A percentile compares a stretch with the other conserved stretches of the same genome.
phyloP scores from a whole-genome alignment of 2,888 invertebrate genomes.

The Drosophila melanosoma region DNA sequence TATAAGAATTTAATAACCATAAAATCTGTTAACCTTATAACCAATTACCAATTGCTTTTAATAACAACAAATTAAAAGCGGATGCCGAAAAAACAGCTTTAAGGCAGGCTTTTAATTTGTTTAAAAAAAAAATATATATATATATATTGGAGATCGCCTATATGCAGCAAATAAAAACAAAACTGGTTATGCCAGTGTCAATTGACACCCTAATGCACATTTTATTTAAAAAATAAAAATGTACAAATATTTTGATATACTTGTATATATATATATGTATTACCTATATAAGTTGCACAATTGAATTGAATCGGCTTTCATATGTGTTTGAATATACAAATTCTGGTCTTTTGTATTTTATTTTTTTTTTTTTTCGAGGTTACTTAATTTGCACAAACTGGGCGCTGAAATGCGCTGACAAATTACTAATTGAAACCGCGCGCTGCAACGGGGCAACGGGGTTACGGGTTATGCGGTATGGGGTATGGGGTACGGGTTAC shows the following conservation, averaged over 20 bases:
- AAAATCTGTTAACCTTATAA: constrained; percentile 20
- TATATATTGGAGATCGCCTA: constrained; percentile 1
- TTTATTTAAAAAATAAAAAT: constrained; percentile 40
- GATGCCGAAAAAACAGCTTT: constrained; percentile 20
- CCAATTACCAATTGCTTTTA: background rate
- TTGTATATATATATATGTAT: background rate
- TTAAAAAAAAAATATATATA: background rate
- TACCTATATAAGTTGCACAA: constrained; percentile 45
- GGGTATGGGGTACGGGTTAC: constrained; percentile 8
- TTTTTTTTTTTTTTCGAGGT: constrained; percentile 22
- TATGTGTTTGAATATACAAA: constrained; percentile 18
- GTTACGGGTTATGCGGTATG: background rate
- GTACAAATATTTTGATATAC: background rate
- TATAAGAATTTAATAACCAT: background rate
- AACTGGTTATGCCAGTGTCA: constrained; percentile 15
- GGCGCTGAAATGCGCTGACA: constrained; percentile 63
- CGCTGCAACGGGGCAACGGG: constrained; percentile 31
- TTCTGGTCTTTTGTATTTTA: constrained; percentile 3
- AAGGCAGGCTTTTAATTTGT: constrained; percentile 51
- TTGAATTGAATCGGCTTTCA: constrained; percentile 63
- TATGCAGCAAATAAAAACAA: constrained; percentile 3
- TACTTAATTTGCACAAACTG: constrained; percentile 62
- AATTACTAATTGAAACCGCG: constrained; percentile 77
- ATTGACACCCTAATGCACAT: constrained; percentile 21
- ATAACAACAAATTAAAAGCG: background rate